Percentiles rank a stretch among this genome's conserved stretches.
phyloP scores from a whole-genome alignment of 2,113 vertebrate genomes.

The Marmota flaviventris region DNA sequence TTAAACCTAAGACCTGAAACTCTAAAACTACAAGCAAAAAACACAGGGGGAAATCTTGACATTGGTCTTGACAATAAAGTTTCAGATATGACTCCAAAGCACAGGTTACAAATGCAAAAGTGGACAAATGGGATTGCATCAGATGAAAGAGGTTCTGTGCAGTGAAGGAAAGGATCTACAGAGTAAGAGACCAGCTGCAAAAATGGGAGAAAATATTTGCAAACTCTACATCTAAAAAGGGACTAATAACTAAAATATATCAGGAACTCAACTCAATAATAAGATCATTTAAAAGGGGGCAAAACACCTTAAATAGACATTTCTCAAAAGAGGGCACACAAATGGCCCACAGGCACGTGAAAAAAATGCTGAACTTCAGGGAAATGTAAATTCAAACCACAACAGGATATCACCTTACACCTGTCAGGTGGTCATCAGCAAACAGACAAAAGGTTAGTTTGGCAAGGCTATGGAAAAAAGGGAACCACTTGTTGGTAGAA shows the following conservation, averaged over 20 bases:
- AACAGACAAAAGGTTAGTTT: neutral
- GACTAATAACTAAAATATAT: neutral
- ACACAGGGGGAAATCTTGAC: neutral
- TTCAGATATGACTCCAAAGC: neutral
- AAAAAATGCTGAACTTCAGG: neutral
- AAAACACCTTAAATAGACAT: neutral
- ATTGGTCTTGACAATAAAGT: neutral
- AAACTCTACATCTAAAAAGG: neutral
- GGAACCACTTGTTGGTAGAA: neutral
- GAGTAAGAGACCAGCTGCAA: neutral
- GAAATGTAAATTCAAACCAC: neutral
- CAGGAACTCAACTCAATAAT: neutral
- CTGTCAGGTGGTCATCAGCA: neutral
- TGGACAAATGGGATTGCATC: neutral
- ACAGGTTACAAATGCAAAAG: neutral
- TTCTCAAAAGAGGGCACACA: neutral
- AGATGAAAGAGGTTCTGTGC: neutral
- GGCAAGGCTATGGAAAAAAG: neutral
- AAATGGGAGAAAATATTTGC: neutral
- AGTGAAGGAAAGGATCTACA: neutral
- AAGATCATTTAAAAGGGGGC: neutral
- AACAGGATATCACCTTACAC: neutral
- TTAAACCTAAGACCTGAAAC: neutral
- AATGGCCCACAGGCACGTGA: neutral
- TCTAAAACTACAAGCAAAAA: neutral